Percentiles rank a stretch among this genome's conserved stretches.
phyloP scores from a whole-genome alignment of 2,888 invertebrate genomes.

The Lamellibrachia columna region DNA sequence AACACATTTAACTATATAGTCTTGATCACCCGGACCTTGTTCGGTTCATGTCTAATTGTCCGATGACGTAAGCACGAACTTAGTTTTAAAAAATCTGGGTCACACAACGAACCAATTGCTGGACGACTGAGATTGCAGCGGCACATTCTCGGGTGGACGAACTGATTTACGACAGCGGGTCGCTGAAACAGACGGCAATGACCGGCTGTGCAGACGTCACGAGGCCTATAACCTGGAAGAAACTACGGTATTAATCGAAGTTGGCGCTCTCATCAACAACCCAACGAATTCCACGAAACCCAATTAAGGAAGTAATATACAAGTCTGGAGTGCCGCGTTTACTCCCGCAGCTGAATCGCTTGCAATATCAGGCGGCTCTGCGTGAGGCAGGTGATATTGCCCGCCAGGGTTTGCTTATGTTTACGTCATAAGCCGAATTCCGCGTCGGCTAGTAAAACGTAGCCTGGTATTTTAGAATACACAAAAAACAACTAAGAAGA shows the following conservation, averaged over 20 bases:
- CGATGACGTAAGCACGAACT: background rate
- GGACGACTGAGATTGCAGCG: background rate
- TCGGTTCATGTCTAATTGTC: background rate
- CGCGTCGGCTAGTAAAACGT: conserved; percentile 8
- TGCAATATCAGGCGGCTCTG: background rate
- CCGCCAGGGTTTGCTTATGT: background rate
- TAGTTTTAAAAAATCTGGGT: background rate
- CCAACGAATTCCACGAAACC: conserved; percentile 10
- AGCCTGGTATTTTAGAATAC: background rate
- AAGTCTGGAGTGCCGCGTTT: background rate
- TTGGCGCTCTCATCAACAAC: background rate
- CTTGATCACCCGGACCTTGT: background rate
- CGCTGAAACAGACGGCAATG: background rate
- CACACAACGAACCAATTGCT: background rate
- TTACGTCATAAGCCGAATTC: background rate
- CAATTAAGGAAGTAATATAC: conserved; percentile 16
- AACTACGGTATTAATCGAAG: background rate
- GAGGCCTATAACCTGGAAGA: background rate
- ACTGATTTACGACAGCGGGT: background rate
- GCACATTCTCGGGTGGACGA: background rate
- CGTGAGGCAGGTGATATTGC: background rate
- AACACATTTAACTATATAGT: too few relatives aligned
- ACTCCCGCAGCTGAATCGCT: background rate
- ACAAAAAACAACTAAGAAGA: background rate
- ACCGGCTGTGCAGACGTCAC: background rate